These are phyloP conservation scores for Caenorhabditis drosophilae DNA, from an alignment of 2,888 invertebrate species.

Conservation along the genomic window DNA sequence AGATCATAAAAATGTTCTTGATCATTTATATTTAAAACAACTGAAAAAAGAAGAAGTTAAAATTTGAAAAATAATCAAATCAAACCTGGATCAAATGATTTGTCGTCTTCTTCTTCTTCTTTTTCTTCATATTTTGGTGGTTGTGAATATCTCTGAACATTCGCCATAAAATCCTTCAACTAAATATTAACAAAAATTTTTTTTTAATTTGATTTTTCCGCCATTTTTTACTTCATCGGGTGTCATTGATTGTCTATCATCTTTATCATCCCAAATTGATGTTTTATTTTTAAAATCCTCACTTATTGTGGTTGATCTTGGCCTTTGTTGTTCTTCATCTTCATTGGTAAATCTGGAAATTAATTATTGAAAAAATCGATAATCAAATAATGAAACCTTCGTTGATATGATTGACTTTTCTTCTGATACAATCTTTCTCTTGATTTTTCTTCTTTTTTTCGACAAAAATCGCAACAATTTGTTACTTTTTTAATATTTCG, in stretches of 20 bases:
- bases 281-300: constrained; percentile 27
- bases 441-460: constrained; percentile 8
- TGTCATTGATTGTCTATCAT: too few relatives aligned
- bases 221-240: too few relatives aligned
- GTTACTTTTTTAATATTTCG: constrained; percentile 9
- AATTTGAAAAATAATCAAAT: not conserved
- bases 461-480: constrained; percentile 12
- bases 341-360: constrained; percentile 25
- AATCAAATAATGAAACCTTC: too few relatives aligned
- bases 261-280: not conserved
- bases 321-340: constrained; percentile 19
- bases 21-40: too few relatives aligned
- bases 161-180: constrained; percentile 20
- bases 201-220: too few relatives aligned
- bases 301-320: constrained; percentile 18
- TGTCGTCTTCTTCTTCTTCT: not conserved
- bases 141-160: constrained; percentile 24
- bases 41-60: too few relatives aligned
- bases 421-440: constrained; percentile 24
- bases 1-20: too few relatives aligned
- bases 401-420: constrained; percentile 33
- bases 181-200: too few relatives aligned
- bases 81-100: constrained; percentile 1
- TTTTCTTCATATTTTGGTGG: constrained; percentile 14
- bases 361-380: too few relatives aligned